phyloP scores from a whole-genome alignment of 2,797 vertebrate genomes.

The Eleutherodactylus coqui region DNA sequence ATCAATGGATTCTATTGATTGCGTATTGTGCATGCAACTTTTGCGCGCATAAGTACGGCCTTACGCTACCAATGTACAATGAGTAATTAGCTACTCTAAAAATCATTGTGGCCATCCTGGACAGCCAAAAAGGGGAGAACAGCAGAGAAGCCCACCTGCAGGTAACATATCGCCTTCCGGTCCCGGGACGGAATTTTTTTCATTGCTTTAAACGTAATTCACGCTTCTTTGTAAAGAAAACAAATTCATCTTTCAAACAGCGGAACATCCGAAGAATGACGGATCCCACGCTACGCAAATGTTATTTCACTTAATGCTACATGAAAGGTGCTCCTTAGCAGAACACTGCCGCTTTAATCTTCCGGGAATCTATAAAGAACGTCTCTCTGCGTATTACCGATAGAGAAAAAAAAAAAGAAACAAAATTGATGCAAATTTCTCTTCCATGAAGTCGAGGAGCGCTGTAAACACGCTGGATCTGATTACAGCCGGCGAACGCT shows the following conservation, averaged over 20 bases:
- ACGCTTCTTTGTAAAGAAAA: too few species aligned
- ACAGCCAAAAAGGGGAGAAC: too few species aligned
- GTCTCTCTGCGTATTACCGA: not conserved
- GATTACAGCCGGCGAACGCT: slow-evolving; percentile 46
- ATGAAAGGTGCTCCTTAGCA: slow-evolving; percentile 14
- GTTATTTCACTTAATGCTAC: slow-evolving; percentile 17
- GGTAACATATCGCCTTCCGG: too few species aligned
- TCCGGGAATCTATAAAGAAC: not conserved
- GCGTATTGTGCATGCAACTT: too few species aligned
- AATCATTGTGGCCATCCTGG: too few species aligned
- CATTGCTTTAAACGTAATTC: too few species aligned
- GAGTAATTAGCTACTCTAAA: too few species aligned
- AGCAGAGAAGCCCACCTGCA: too few species aligned
- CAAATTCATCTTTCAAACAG: not conserved
- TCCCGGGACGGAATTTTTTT: too few species aligned
- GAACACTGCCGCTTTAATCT: not conserved
- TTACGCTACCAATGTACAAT: too few species aligned
- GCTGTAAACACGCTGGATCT: slow-evolving; percentile 41
- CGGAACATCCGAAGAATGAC: not conserved
- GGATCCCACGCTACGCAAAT: not conserved
- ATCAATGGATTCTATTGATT: too few species aligned
- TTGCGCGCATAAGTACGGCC: too few species aligned
- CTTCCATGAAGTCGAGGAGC: slow-evolving; percentile 9
- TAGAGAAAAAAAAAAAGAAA: slow-evolving; percentile 14
- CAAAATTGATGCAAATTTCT: slow-evolving; percentile 35